Base-by-base conservation (phyloP, 2,888 invertebrate species). In the Lithosia quadra region DNA sequence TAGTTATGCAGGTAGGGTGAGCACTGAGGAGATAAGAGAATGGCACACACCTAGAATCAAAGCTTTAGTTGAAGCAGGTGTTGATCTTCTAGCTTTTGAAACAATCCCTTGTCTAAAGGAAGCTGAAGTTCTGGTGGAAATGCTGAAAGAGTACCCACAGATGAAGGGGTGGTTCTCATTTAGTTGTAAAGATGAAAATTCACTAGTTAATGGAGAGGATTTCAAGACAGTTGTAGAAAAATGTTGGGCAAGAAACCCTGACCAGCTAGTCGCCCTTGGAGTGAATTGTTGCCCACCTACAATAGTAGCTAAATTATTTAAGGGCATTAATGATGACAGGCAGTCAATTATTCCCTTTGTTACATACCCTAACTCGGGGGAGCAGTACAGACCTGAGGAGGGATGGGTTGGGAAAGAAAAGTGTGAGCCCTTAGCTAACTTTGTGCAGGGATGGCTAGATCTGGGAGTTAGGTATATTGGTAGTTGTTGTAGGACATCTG, bases 341-440 rank as follows among this genome's bases (percentile, higher is more conserved):
- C 61, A 76, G 11, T 70, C 79, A 33, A 84, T 83, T 13, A 96
- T 98, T 73, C 97, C 98, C 0, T 91, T 99, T 58, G 96, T 99
- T 18, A 97, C 97, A 21, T 99, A 99, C 90, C 98, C 99, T 0
- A 99, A 99, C 86, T 98, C 98, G 83, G 99, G 99, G 7, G 98
- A 98, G 87, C 96, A 95, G 75, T 98, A 97, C 91, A 95, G 91
- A 69, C 91, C 96, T 21, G 91, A 95, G 57, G 87, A 90, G 64
- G 96, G 96, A 92, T 97, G 97, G 97, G 94, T 95, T 49, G 96
- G 96, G 61, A 91, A 95, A 64, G 96, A 96, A 61, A 96, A 96
- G 76, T 96, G 96, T 86, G 95, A 96, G 64, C 95, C 96, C 2
- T 92, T 98, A 0, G 96, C 96, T 60, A 95, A 93, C 5, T 97